Evolutionary conservation across 2,888 invertebrate species (phyloP).

Genomic region (Eupithecia inturbata): DNA sequence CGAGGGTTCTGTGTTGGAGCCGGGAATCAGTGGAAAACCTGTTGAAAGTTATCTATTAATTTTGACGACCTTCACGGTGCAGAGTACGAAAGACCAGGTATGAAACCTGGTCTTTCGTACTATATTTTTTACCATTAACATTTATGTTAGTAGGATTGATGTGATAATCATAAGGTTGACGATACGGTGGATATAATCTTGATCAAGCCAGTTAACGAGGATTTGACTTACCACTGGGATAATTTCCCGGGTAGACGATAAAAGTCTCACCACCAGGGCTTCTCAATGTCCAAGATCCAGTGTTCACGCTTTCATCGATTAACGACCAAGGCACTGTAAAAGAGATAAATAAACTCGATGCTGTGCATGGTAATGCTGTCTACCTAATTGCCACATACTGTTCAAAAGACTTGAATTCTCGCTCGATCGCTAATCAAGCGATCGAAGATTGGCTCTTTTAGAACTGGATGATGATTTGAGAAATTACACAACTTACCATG

Average conservation of each 20-base stretch:
- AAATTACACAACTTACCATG: neutral
- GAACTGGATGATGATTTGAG: neutral
- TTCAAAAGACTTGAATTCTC: neutral
- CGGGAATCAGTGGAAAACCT: neutral
- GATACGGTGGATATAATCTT: neutral
- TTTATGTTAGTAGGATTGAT: no score
- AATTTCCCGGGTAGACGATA: neutral
- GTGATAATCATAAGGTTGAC: neutral
- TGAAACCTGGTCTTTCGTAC: no score
- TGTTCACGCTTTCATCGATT: neutral
- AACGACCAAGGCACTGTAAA: neutral
- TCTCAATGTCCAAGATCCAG: neutral
- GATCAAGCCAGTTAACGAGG: neutral
- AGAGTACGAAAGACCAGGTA: no score
- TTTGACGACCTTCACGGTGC: no score
- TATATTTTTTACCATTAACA: no score
- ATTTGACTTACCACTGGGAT: neutral
- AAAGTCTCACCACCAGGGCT: neutral
- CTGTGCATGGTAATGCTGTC: neutral
- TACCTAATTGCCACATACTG: neutral
- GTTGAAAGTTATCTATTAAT: neutral
- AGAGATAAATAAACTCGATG: neutral
- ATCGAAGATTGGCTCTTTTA: neutral
- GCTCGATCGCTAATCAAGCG: no score
- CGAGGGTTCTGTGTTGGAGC: neutral